phyloP scores from a whole-genome alignment of 2,888 invertebrate genomes.

The Athalia circularis region DNA sequence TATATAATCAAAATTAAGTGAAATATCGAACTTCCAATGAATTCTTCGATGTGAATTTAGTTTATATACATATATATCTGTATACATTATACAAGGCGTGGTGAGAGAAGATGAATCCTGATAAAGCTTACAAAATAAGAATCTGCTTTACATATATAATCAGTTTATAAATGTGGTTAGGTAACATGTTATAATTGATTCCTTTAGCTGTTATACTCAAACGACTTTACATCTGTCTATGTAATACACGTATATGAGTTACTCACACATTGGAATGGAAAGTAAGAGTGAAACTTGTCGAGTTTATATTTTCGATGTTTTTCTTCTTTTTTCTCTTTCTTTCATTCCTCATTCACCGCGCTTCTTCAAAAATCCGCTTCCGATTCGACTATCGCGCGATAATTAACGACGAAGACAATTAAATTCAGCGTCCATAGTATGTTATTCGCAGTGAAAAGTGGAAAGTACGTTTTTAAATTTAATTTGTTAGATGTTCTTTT shows the following conservation, averaged over 20 bases:
- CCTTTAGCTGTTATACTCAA: too few species aligned
- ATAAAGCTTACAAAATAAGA: background rate
- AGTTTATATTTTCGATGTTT: conserved; percentile 4
- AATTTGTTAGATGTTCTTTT: too few species aligned
- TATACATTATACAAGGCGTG: too few species aligned
- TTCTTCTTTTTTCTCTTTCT: background rate
- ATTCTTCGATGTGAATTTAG: too few species aligned
- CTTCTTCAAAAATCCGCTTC: background rate
- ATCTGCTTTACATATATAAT: background rate
- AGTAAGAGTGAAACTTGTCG: conserved; percentile 46
- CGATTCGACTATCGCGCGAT: background rate
- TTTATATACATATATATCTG: too few species aligned
- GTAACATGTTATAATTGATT: too few species aligned
- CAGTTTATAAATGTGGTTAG: too few species aligned
- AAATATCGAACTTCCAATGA: too few species aligned
- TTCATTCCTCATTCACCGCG: background rate
- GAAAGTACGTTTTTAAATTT: conserved; percentile 9
- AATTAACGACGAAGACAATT: background rate
- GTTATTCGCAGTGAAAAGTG: conserved; percentile 28
- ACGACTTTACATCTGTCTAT: background rate
- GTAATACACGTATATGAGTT: background rate
- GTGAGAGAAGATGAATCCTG: too few species aligned
- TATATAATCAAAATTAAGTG: too few species aligned
- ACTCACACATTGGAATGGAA: conserved; percentile 34
- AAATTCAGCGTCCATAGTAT: background rate